phyloP scores from a whole-genome alignment of 1,140 invertebrate genomes.

The Protaetia brevitarsis region DNA sequence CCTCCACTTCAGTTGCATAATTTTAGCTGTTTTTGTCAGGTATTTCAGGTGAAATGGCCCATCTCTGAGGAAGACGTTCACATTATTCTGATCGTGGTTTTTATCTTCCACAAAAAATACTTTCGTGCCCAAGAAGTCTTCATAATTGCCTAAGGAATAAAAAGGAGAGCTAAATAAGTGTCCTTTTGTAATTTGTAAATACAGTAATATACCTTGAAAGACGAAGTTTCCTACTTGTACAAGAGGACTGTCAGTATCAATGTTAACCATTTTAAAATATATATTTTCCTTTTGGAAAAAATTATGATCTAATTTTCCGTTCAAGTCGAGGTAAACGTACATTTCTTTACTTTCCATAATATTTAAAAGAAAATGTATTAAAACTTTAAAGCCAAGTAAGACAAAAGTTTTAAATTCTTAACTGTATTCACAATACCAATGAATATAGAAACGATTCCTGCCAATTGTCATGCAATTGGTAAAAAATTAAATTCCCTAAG shows the following conservation, averaged over 20 bases:
- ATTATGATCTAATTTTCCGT: slow-evolving; percentile 17
- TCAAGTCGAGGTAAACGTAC: slow-evolving; percentile 24
- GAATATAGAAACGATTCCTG: no score
- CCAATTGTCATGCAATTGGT: no score
- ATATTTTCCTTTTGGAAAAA: slow-evolving; percentile 8
- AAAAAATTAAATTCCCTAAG: no score
- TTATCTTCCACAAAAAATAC: slow-evolving; percentile 25
- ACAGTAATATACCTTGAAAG: slow-evolving; percentile 19
- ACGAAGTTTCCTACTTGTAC: slow-evolving; percentile 24
- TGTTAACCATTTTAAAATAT: slow-evolving; percentile 26
- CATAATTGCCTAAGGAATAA: slow-evolving; percentile 10
- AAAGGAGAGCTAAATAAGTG: neutral
- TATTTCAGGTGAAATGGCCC: slow-evolving; percentile 18
- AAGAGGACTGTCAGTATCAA: slow-evolving; percentile 14
- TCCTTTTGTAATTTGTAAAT: neutral
- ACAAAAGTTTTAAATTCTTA: no score
- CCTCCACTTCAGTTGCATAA: slow-evolving; percentile 23
- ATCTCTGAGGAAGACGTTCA: slow-evolving; percentile 8
- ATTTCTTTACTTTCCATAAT: slow-evolving; percentile 13
- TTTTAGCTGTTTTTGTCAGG: slow-evolving; percentile 23
- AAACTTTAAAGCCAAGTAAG: no score
- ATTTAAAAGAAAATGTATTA: neutral
- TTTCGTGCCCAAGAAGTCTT: slow-evolving; percentile 23
- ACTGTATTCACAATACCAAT: no score
- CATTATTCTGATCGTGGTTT: neutral